Conservation (phyloP, 1,140 invertebrate genomes). For the Euglossa dilemma region DNA sequence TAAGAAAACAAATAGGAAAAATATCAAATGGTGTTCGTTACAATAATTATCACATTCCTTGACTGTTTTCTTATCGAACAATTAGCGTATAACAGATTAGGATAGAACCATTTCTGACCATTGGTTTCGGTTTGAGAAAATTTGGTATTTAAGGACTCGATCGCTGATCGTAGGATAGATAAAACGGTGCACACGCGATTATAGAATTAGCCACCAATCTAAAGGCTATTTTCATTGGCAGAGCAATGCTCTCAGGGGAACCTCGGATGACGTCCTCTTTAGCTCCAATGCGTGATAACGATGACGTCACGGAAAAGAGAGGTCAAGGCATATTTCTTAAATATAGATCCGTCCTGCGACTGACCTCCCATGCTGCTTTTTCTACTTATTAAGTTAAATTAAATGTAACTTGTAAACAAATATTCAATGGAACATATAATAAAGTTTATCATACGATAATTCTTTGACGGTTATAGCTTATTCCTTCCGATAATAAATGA, state of each 20-base stretch:
- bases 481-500: no score
- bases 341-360: conserved; percentile 25
- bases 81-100: conserved; percentile 9
- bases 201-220: conserved; percentile 32
- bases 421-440: not conserved
- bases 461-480: no score
- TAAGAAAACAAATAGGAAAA: no score
- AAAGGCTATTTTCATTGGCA: conserved; percentile 53
- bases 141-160: conserved; percentile 26
- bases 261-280: conserved; percentile 55
- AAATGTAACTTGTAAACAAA: not conserved
- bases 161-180: conserved; percentile 39
- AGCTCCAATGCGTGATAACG: conserved; percentile 35
- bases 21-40: no score
- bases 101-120: conserved; percentile 19
- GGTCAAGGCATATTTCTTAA: conserved; percentile 63
- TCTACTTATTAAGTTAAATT: not conserved
- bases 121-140: conserved; percentile 30
- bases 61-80: no score
- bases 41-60: not conserved
- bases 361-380: not conserved
- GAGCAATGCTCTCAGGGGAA: conserved; percentile 46
- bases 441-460: no score
- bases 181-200: conserved; percentile 60
- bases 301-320: conserved; percentile 58